Conservation (phyloP, 2,888 invertebrate species). For the Nomada ruficornis region DNA sequence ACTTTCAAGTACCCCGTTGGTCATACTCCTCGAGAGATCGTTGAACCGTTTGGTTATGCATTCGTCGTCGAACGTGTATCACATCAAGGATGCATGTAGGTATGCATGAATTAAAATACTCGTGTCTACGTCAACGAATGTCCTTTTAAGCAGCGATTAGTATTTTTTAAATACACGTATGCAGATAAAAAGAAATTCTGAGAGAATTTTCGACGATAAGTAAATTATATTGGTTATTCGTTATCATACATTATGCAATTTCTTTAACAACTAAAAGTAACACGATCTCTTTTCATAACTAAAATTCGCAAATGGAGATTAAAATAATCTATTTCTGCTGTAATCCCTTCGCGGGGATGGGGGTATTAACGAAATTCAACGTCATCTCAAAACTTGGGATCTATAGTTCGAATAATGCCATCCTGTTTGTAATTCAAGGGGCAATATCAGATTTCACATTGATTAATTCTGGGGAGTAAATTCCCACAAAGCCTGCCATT, state of each 20-base stretch:
- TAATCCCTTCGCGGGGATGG: not conserved
- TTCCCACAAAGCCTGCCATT: slow-evolving; percentile 63
- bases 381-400: slow-evolving; percentile 5
- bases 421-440: slow-evolving; percentile 41
- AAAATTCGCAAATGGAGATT: too few species aligned
- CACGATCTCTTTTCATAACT: too few species aligned
- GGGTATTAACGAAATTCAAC: not conserved
- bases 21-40: not conserved
- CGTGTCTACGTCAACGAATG: not conserved
- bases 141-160: not conserved
- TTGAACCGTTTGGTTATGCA: slow-evolving; percentile 59
- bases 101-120: slow-evolving; percentile 39
- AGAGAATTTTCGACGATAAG: not conserved
- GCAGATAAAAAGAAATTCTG: not conserved
- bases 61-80: slow-evolving; percentile 22
- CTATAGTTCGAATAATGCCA: slow-evolving; percentile 5
- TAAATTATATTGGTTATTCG: not conserved
- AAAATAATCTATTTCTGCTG: too few species aligned
- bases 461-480: slow-evolving; percentile 63
- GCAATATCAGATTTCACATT: slow-evolving; percentile 56
- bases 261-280: not conserved
- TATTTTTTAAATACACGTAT: not conserved
- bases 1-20: slow-evolving; percentile 12
- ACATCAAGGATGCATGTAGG: slow-evolving; percentile 58
- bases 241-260: not conserved